Conservation (phyloP, 2,797 vertebrate species). For the Corythornis leucogaster region DNA sequence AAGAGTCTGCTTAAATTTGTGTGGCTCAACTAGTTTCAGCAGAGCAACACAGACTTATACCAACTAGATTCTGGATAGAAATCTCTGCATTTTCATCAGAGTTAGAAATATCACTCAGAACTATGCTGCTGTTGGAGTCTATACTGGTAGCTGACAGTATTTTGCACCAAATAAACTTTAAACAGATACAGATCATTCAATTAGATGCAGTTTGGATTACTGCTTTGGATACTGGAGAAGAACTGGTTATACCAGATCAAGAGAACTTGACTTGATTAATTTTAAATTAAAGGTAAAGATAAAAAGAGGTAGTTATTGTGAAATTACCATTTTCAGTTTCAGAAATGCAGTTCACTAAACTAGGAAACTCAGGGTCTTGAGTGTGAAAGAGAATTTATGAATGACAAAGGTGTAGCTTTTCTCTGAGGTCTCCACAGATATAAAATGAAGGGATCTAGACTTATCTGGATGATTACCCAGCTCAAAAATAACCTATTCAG, state of each 20-base stretch:
- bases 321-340: neutral
- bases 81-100: neutral
- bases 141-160: neutral
- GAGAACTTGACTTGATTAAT: neutral
- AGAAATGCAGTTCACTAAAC: neutral
- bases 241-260: neutral
- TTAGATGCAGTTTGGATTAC: neutral
- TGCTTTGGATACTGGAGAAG: neutral
- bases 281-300: conserved; percentile 1
- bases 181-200: neutral
- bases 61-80: neutral
- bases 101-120: neutral
- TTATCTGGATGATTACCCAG: neutral
- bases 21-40: neutral
- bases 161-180: neutral
- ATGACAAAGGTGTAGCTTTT: neutral
- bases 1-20: neutral
- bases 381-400: neutral
- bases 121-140: neutral
- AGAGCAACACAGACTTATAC: neutral
- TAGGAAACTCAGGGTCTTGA: neutral
- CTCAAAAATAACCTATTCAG: conserved; percentile 14
- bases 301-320: neutral
- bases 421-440: neutral
- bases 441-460: neutral